Percentiles rank a stretch among this genome's conserved stretches.
These are phyloP conservation scores for Trichonephila clavipes DNA, from an alignment of 1,140 invertebrate species.

Conservation along the genomic window DNA sequence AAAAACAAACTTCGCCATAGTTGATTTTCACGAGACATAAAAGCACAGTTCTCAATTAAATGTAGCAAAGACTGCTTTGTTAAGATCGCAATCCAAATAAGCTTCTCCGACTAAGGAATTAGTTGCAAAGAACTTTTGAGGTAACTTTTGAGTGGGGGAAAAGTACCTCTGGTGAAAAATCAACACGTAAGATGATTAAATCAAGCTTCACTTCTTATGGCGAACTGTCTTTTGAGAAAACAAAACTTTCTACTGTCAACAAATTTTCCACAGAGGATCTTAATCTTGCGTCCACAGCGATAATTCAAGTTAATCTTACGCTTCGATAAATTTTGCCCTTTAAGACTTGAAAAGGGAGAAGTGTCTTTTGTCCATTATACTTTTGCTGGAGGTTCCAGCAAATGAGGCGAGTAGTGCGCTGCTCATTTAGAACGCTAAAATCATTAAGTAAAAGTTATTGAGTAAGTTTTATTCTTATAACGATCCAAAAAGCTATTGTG, in stretches of 20 bases:
- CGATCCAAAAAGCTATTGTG: too few relatives aligned
- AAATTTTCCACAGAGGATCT: background rate
- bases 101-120: background rate
- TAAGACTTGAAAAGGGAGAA: background rate
- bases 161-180: slow-evolving; percentile 29
- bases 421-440: background rate
- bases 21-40: background rate
- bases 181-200: slow-evolving; percentile 51
- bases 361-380: background rate
- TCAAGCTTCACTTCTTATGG: slow-evolving; percentile 43
- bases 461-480: too few relatives aligned
- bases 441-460: too few relatives aligned
- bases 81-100: slow-evolving; percentile 21
- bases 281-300: background rate
- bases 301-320: slow-evolving; percentile 17
- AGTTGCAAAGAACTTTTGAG: slow-evolving; percentile 22
- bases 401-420: background rate
- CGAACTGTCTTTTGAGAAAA: slow-evolving; percentile 41
- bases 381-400: background rate
- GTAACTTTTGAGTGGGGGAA: slow-evolving; percentile 25
- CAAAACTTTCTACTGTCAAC: slow-evolving; percentile 29
- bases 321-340: background rate
- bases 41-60: background rate
- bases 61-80: background rate
- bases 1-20: background rate